phyloP scores from a whole-genome alignment of 2,797 vertebrate genomes.

The Darevskia mixta region DNA sequence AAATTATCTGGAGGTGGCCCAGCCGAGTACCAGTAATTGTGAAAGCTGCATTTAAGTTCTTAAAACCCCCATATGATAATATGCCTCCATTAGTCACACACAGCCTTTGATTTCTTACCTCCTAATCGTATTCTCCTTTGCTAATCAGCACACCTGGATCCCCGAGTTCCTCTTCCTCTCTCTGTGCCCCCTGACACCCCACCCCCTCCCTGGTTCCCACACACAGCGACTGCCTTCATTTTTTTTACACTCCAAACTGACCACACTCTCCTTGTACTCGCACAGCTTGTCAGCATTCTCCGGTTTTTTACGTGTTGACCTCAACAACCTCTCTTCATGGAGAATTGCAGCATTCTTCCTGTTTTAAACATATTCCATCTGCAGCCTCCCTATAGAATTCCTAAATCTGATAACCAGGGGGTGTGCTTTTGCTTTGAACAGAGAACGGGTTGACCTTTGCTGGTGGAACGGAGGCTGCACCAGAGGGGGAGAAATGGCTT shows the following conservation, averaged over 20 bases:
- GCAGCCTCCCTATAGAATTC: conserved; percentile 62
- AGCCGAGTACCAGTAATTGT: background rate
- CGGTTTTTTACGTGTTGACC: conserved; percentile 37
- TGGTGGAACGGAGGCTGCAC: conserved; percentile 66
- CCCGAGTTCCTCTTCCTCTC: background rate
- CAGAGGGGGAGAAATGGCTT: conserved; percentile 59
- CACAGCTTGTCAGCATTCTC: conserved; percentile 51
- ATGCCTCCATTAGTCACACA: conserved; percentile 34
- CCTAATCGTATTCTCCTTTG: background rate
- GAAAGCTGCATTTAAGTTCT: background rate
- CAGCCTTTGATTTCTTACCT: conserved; percentile 18
- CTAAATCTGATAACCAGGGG: conserved; percentile 71
- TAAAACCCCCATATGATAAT: background rate
- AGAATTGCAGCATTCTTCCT: conserved; percentile 41
- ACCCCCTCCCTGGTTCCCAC: background rate
- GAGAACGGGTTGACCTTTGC: conserved; percentile 72
- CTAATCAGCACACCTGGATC: conserved; percentile 38
- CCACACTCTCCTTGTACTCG: conserved; percentile 14
- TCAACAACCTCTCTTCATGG: conserved; percentile 23
- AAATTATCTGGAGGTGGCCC: background rate
- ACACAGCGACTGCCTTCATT: background rate
- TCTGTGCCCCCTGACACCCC: background rate
- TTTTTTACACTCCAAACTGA: conserved; percentile 7
- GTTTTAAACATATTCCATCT: conserved; percentile 53
- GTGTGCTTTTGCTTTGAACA: conserved; percentile 63